Percentiles rank a stretch among this genome's conserved stretches.
Conservation (phyloP, 2,888 invertebrate genomes). For the Macrophya alboannulata region DNA sequence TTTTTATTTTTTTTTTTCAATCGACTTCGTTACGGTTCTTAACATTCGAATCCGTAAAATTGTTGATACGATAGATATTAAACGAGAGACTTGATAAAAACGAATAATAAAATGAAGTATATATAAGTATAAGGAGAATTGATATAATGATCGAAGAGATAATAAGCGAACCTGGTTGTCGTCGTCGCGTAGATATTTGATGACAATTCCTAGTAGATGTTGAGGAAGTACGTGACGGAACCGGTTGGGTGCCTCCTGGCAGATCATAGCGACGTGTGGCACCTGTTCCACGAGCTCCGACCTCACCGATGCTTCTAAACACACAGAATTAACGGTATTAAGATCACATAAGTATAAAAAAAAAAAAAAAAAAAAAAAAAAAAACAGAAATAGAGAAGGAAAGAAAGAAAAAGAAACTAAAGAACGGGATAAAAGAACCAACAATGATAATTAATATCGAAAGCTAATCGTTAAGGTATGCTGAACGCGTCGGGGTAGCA, state of each 20-base stretch:
- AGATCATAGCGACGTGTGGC: constrained; percentile 85
- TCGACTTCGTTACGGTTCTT: no score
- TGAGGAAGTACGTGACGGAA: constrained; percentile 81
- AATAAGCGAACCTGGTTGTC: constrained; percentile 82
- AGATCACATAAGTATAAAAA: neutral
- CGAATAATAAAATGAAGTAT: no score
- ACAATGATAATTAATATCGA: constrained; percentile 36
- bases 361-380: neutral
- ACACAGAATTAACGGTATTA: constrained; percentile 59
- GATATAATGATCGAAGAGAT: neutral
- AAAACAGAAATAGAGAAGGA: neutral
- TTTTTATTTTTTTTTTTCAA: no score
- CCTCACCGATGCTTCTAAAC: constrained; percentile 84
- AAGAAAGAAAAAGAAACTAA: neutral
- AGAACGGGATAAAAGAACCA: neutral
- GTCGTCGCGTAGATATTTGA: constrained; percentile 83
- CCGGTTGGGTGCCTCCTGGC: constrained; percentile 82
- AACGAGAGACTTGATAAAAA: no score
- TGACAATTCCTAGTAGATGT: constrained; percentile 85
- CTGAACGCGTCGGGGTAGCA: constrained; percentile 7
- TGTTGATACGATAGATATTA: no score
- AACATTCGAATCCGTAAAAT: no score
- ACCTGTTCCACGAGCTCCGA: constrained; percentile 86
- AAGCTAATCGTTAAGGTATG: constrained; percentile 27
- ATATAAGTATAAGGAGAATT: no score